phyloP scores from a whole-genome alignment of 1,140 invertebrate species.

The Heliothis subflexa region DNA sequence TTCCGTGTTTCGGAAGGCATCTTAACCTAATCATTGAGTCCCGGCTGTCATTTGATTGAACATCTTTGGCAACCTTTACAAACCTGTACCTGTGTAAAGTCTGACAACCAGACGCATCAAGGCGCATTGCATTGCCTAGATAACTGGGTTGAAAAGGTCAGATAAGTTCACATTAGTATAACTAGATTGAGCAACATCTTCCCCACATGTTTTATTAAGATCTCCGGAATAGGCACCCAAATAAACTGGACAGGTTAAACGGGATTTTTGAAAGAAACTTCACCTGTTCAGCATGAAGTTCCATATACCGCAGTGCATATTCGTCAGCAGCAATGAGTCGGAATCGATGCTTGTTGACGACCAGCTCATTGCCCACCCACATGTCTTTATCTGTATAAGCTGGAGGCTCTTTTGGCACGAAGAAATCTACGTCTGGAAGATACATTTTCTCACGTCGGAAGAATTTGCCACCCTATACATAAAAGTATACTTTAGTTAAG shows the following conservation, averaged over 20 bases:
- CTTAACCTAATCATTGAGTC: too few relatives aligned
- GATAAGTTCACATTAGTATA: too few relatives aligned
- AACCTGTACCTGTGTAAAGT: too few relatives aligned
- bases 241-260: neutral
- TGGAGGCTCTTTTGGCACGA: slow-evolving; percentile 89
- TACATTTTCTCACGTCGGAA: slow-evolving; percentile 89
- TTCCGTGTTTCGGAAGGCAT: too few relatives aligned
- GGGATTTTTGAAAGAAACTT: slow-evolving; percentile 23
- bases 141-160: too few relatives aligned
- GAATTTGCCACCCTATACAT: slow-evolving; percentile 88
- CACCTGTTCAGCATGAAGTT: slow-evolving; percentile 91
- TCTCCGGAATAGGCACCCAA: too few relatives aligned
- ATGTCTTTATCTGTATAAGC: slow-evolving; percentile 92
- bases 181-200: too few relatives aligned
- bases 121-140: too few relatives aligned
- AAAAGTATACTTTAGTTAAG: neutral
- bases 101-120: too few relatives aligned
- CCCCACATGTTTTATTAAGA: too few relatives aligned
- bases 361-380: slow-evolving; percentile 92
- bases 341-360: slow-evolving; percentile 93
- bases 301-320: slow-evolving; percentile 95
- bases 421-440: slow-evolving; percentile 90
- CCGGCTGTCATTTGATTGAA: too few relatives aligned
- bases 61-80: too few relatives aligned
- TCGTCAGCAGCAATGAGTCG: slow-evolving; percentile 93